A percentile compares a stretch with the other conserved stretches of the same genome.
These are phyloP conservation scores for Callopanchax toddi DNA, from an alignment of 2,113 vertebrate genomes.

Conservation along the genomic window DNA sequence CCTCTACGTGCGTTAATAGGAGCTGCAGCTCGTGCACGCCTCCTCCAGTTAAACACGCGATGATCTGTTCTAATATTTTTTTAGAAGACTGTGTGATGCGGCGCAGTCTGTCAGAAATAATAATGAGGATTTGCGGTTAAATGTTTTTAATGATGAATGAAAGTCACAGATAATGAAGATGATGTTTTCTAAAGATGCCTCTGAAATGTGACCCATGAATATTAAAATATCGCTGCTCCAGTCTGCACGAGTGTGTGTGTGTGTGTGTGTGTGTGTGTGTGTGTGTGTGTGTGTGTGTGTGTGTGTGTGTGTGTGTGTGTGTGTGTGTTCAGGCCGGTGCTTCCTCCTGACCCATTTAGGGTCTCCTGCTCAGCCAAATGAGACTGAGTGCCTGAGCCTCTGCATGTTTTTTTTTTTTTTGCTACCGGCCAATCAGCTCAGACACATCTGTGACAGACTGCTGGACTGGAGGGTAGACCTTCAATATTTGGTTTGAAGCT, in stretches of 20 bases:
- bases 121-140: neutral
- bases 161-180: neutral
- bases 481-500: neutral
- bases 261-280: slow-evolving; percentile 19
- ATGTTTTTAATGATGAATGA: slow-evolving; percentile 8
- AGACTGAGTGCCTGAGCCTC: slow-evolving; percentile 28
- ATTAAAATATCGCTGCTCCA: slow-evolving; percentile 23
- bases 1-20: neutral
- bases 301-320: slow-evolving; percentile 1
- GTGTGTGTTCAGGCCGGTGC: slow-evolving; percentile 35
- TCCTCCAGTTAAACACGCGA: neutral
- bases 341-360: slow-evolving; percentile 64
- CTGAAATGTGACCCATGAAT: slow-evolving; percentile 46
- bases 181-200: slow-evolving; percentile 10
- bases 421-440: slow-evolving; percentile 35
- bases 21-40: neutral
- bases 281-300: too few relatives aligned
- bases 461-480: slow-evolving; percentile 33
- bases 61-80: neutral
- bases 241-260: neutral
- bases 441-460: slow-evolving; percentile 60
- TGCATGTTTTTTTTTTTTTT: slow-evolving; percentile 27
- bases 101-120: neutral
- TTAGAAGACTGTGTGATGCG: neutral
- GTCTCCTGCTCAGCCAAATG: slow-evolving; percentile 57